Conservation (phyloP, 2,888 invertebrate genomes). For the Trichogramma evanescens region DNA sequence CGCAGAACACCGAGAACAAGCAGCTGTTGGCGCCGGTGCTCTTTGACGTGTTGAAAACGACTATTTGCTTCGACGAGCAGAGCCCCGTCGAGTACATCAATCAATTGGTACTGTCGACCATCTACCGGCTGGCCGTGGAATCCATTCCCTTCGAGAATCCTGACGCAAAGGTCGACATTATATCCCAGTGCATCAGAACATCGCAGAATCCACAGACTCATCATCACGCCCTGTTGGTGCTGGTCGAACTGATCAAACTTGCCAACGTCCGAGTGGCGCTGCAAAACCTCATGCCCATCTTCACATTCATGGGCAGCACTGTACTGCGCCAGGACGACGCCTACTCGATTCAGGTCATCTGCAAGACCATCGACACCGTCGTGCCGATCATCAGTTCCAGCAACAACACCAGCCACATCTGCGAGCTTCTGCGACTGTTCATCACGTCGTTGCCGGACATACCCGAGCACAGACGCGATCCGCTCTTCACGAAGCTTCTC, state of each 20-base stretch:
- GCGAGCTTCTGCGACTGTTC: slow-evolving; percentile 77
- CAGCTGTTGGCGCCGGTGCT: slow-evolving; percentile 64
- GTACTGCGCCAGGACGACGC: slow-evolving; percentile 88
- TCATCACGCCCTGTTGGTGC: slow-evolving; percentile 79
- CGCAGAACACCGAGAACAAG: slow-evolving; percentile 67
- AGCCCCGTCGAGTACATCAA: slow-evolving; percentile 80
- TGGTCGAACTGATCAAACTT: slow-evolving; percentile 55
- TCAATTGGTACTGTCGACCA: slow-evolving; percentile 72
- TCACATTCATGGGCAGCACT: slow-evolving; percentile 95
- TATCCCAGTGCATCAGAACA: slow-evolving; percentile 82
- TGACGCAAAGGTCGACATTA: slow-evolving; percentile 62
- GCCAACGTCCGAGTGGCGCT: slow-evolving; percentile 48
- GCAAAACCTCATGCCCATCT: slow-evolving; percentile 91
- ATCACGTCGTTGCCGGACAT: slow-evolving; percentile 86
- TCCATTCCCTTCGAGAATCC: slow-evolving; percentile 45
- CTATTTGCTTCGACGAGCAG: slow-evolving; percentile 74
- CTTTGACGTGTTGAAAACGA: slow-evolving; percentile 72
- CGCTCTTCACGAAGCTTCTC: slow-evolving; percentile 74
- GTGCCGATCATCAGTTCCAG: slow-evolving; percentile 67
- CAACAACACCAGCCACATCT: slow-evolving; percentile 47
- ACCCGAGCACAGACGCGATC: slow-evolving; percentile 81
- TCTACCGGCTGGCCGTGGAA: slow-evolving; percentile 53
- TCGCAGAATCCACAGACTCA: slow-evolving; percentile 94
- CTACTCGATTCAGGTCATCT: slow-evolving; percentile 90
- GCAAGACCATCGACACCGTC: slow-evolving; percentile 80